Conservation (phyloP, 2,888 invertebrate species). For the Drosophila trichaetosa region DNA sequence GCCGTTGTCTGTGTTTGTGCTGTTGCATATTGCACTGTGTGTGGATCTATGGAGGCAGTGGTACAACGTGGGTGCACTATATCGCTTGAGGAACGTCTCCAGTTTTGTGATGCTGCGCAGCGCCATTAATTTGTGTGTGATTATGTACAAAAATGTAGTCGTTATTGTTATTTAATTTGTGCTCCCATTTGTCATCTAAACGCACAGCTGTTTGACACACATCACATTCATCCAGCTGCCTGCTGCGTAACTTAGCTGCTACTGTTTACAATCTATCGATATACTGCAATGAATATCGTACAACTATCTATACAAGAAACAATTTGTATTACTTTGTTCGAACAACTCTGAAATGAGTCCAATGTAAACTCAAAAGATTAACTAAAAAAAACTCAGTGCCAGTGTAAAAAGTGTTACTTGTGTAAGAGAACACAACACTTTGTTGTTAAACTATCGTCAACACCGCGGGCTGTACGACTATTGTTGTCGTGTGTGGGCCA, state of each 20-base stretch:
- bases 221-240: slow-evolving; percentile 42
- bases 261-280: slow-evolving; percentile 29
- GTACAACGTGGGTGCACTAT: slow-evolving; percentile 42
- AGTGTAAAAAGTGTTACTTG: no score
- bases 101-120: slow-evolving; percentile 69
- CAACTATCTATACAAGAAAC: neutral
- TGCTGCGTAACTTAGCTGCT: slow-evolving; percentile 42
- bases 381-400: no score
- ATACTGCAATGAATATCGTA: neutral
- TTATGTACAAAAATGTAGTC: slow-evolving; percentile 29
- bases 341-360: neutral
- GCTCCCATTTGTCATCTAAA: slow-evolving; percentile 49
- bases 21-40: slow-evolving; percentile 9
- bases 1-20: slow-evolving; percentile 5
- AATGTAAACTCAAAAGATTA: neutral
- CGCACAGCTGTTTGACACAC: slow-evolving; percentile 50
- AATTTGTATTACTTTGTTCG: neutral
- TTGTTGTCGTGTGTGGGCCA: slow-evolving; percentile 27
- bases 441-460: neutral
- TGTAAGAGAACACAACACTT: neutral
- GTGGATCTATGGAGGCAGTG: slow-evolving; percentile 17
- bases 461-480: neutral
- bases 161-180: slow-evolving; percentile 72
- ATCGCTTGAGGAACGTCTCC: slow-evolving; percentile 51
- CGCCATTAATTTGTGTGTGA: slow-evolving; percentile 71